Percentiles rank a stretch among this genome's conserved stretches.
These are phyloP conservation scores for Gulo gulo DNA, from an alignment of 2,113 vertebrate genomes.

Conservation along the genomic window DNA sequence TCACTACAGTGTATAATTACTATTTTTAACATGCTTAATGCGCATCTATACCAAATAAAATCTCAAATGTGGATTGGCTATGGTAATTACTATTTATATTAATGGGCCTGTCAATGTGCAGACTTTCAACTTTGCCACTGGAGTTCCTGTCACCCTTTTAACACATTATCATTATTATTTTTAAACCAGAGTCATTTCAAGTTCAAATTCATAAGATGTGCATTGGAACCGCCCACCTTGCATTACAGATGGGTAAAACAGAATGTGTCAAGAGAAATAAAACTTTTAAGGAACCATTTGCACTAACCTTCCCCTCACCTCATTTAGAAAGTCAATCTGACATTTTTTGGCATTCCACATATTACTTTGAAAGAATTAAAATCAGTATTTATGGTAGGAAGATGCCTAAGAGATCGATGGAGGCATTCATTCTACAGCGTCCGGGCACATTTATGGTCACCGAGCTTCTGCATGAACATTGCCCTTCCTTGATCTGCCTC, in stretches of 20 bases:
- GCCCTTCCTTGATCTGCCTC: not conserved
- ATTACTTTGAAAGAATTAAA: conserved; percentile 60
- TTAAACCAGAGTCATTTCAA: conserved; percentile 78
- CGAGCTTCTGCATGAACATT: not conserved
- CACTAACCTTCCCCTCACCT: conserved; percentile 74
- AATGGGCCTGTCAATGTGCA: conserved; percentile 69
- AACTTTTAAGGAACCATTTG: conserved; percentile 68
- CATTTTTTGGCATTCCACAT: conserved; percentile 55
- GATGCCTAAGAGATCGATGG: conserved; percentile 8
- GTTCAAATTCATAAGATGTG: conserved; percentile 74
- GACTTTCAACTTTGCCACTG: conserved; percentile 68
- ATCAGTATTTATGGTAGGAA: conserved; percentile 20
- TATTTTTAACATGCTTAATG: conserved; percentile 62
- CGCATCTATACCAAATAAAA: conserved; percentile 75
- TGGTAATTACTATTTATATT: conserved; percentile 80
- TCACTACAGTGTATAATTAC: conserved; percentile 62
- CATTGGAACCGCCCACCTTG: conserved; percentile 60
- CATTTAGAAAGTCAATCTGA: conserved; percentile 68
- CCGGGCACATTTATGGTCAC: not conserved
- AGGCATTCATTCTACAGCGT: not conserved
- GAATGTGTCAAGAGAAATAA: conserved; percentile 75
- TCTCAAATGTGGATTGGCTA: conserved; percentile 63
- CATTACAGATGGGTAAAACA: conserved; percentile 68
- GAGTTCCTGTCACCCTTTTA: conserved; percentile 74
- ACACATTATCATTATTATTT: conserved; percentile 75